These are phyloP conservation scores for Xylota sylvarum DNA, from an alignment of 2,888 invertebrate species.

Conservation along the genomic window DNA sequence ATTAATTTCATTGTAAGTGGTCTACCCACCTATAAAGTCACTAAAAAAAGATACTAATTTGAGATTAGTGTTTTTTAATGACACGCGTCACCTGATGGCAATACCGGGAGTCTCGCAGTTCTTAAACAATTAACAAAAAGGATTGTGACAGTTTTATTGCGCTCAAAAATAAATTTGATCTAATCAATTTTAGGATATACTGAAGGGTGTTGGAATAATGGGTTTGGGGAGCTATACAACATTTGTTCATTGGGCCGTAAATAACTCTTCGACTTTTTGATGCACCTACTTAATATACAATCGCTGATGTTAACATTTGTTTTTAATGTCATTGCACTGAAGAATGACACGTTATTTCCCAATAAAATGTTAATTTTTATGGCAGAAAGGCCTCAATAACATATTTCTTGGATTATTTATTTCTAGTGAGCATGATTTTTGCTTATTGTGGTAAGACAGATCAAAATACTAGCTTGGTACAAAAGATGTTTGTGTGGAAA, in stretches of 20 bases:
- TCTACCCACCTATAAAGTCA: background rate
- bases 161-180: background rate
- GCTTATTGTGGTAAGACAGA: too few species aligned
- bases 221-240: background rate
- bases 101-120: background rate
- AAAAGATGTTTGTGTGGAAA: too few species aligned
- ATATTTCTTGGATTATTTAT: background rate
- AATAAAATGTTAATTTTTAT: background rate
- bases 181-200: background rate
- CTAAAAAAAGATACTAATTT: background rate
- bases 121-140: too few species aligned
- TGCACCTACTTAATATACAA: too few species aligned
- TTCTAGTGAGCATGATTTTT: too few species aligned
- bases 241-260: background rate
- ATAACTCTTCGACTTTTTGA: background rate
- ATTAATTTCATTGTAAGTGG: constrained; percentile 35
- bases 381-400: background rate
- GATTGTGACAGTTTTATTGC: background rate
- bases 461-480: too few species aligned
- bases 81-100: background rate
- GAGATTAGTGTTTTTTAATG: background rate
- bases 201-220: background rate
- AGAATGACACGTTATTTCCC: background rate
- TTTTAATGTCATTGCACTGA: background rate
- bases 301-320: background rate